Evolutionary conservation across 2,797 vertebrate species (phyloP).

Genomic region (Stomatorhinus walkeri): DNA sequence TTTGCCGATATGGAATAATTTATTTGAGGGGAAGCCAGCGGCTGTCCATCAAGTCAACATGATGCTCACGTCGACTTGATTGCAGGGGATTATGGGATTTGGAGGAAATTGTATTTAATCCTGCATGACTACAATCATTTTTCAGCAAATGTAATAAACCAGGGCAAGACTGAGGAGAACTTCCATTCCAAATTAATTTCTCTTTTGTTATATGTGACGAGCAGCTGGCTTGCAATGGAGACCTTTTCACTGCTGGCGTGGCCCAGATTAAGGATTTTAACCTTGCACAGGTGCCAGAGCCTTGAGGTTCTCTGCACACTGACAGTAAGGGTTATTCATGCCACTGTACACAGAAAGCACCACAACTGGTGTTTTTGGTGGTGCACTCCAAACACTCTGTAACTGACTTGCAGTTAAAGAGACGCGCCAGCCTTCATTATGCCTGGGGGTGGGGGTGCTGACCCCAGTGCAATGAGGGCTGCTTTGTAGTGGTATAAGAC

Average conservation of each 20-base stretch:
- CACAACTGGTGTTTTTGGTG: background rate
- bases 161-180: background rate
- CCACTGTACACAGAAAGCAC: background rate
- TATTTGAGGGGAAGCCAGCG: background rate
- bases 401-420: background rate
- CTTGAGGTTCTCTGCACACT: background rate
- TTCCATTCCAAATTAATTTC: background rate
- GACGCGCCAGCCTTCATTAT: background rate
- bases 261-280: background rate
- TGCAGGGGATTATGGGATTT: constrained; percentile 1
- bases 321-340: background rate
- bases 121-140: background rate
- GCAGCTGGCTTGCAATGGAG: background rate
- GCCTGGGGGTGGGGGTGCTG: background rate
- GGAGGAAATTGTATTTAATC: background rate
- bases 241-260: background rate
- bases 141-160: background rate
- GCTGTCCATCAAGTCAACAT: background rate
- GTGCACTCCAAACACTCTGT: background rate
- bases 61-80: background rate
- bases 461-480: background rate
- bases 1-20: background rate
- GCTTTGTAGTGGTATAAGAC: background rate
- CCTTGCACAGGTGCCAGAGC: background rate
- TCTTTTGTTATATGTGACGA: background rate